Conservation (phyloP, 2,888 invertebrate genomes). For the Cabera pusaria region DNA sequence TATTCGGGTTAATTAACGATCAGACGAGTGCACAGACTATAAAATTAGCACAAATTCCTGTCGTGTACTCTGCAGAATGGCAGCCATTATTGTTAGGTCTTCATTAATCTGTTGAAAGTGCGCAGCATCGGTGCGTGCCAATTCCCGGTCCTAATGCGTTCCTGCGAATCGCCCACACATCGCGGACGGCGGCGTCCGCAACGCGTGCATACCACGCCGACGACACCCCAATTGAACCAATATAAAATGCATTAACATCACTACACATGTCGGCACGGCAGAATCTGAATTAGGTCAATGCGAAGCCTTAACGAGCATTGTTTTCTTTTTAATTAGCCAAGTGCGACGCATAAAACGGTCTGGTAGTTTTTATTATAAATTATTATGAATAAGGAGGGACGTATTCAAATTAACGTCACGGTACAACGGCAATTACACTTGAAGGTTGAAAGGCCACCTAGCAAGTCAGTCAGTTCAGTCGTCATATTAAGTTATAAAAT, state of each 20-base stretch:
- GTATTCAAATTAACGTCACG: slow-evolving; percentile 14
- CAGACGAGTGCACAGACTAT: slow-evolving; percentile 18
- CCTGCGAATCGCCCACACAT: slow-evolving; percentile 80
- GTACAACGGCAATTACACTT: slow-evolving; percentile 15
- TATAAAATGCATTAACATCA: slow-evolving; percentile 81
- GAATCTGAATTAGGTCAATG: slow-evolving; percentile 51
- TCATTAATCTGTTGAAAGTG: slow-evolving; percentile 31
- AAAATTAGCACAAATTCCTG: slow-evolving; percentile 30
- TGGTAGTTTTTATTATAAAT: slow-evolving; percentile 34
- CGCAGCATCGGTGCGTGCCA: slow-evolving; percentile 53
- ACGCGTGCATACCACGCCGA: slow-evolving; percentile 71
- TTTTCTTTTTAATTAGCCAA: slow-evolving; percentile 35
- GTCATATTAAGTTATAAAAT: too few relatives aligned
- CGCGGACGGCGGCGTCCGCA: slow-evolving; percentile 24
- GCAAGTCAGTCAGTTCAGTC: slow-evolving; percentile 19
- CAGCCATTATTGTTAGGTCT: slow-evolving; percentile 29
- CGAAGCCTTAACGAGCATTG: slow-evolving; percentile 26
- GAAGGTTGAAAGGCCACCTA: slow-evolving; percentile 19
- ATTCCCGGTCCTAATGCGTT: slow-evolving; percentile 70
- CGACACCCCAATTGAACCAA: slow-evolving; percentile 76
- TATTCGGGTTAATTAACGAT: slow-evolving; percentile 17
- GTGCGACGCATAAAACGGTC: slow-evolving; percentile 36
- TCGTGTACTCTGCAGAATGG: slow-evolving; percentile 16
- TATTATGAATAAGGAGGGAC: slow-evolving; percentile 14
- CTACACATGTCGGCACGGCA: slow-evolving; percentile 69